Evolutionary conservation across 2,888 invertebrate genomes (phyloP).

Genomic region (Rotaria magnacalcarata): DNA sequence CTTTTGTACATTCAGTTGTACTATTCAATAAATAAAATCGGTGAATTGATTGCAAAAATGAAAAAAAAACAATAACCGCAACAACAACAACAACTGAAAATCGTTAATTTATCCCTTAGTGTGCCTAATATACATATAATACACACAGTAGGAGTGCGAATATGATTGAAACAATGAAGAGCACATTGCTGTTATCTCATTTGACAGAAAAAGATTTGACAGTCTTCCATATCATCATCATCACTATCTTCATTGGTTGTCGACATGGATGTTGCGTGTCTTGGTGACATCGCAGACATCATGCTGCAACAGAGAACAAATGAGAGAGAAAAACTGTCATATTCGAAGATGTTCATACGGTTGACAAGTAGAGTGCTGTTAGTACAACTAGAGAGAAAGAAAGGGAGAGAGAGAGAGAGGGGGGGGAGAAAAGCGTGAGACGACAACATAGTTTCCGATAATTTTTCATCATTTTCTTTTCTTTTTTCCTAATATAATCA

Average conservation of each 20-base stretch:
- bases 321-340: constrained; percentile 3
- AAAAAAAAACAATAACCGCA: neutral
- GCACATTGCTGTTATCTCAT: neutral
- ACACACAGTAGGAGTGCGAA: constrained; percentile 18
- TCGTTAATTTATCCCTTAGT: neutral
- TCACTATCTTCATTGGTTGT: neutral
- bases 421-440: neutral
- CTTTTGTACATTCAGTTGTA: neutral
- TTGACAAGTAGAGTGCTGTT: neutral
- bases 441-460: constrained; percentile 3
- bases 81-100: neutral
- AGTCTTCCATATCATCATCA: constrained; percentile 14
- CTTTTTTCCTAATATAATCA: neutral
- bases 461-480: neutral
- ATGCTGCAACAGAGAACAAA: neutral
- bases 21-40: neutral
- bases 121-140: constrained; percentile 25
- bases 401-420: neutral
- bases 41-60: neutral
- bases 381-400: neutral
- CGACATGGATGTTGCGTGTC: neutral
- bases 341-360: constrained; percentile 15
- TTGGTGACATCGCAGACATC: constrained; percentile 14
- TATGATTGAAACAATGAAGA: neutral
- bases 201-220: neutral